Base-by-base conservation (phyloP, 2,888 invertebrate species). In the Himalopsyche anomala region DNA sequence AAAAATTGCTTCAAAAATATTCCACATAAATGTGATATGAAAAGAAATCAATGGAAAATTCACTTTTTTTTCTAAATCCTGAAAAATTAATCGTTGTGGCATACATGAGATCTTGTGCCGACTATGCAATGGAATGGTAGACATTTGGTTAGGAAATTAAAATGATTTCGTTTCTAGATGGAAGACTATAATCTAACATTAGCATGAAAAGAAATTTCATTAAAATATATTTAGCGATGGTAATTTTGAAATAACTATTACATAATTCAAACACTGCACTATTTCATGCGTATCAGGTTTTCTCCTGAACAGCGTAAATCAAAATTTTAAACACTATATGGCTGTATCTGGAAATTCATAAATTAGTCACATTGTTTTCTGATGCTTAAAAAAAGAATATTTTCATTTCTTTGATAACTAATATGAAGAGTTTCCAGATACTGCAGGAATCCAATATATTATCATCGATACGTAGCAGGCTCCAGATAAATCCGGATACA, bases 51-150 rank as follows among this genome's bases (percentile, higher is more conserved):
- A 19, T 17, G 9, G 2, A 62, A 62, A n/a, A n/a, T 62, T 28
- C n/a, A n/a, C 2, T 28, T 17, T 8, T 36, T 36, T 15, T 38
- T 36, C 38, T 9, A 74, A 15, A 51, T 51, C 15, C 15, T 15
- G 19, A 74, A 36, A 36, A 36, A 28, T 38, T 0, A 36, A 74
- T 36, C 83, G 81, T 80, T 54, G 84, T 84, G 82, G 51, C 86
- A 81, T 81, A 81, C 84, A 84, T 79, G 69, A 81, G 79, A 55
- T 28, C 84, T 84, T 84, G 81, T 82, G 79, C 84, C 86, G 82
- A 38, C 84, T 84, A 28, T 54, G 84, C 79, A 55, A 86, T 82
- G 17, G 56, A 86, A 86, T 55, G 81, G 54, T 38, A 69, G 36
- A 38, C 40, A 85, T 38, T 62, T n/a, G 19, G 8, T 62, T 19